Base-by-base conservation (phyloP, 1,140 invertebrate genomes). In the Idris sp. region DNA sequence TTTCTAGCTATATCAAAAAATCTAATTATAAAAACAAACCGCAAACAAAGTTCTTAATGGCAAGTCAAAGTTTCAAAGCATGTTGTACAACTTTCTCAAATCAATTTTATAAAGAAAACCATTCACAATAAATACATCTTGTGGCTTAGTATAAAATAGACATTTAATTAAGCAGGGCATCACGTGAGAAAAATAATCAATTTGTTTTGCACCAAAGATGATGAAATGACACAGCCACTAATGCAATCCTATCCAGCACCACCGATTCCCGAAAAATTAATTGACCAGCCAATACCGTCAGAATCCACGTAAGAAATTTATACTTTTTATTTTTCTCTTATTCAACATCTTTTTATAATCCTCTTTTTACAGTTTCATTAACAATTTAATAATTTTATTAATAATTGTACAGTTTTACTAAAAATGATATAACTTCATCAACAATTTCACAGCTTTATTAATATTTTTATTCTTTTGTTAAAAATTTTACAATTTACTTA, bases 271-370 rank as follows among this genome's bases (percentile, higher is more conserved):
- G 92, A 93, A 80, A 89, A 90, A 79, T 89, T 93, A 16, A 90
- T 93, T 30, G 92, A 92, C 7, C 91, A 93, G 71, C 90, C 91
- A 43, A 88, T 92, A 26, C 92, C 92, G 4, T 92, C 93, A 0
- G 92, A 93, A 88, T 91, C 92, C 69, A 93, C 92, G 92, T 93
- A 90, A 92, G 91, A 89, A 75, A n/a, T n/a, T n/a, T n/a, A n/a
- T n/a, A n/a, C n/a, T n/a, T n/a, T n/a, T n/a, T n/a, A n/a, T n/a
- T n/a, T n/a, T n/a, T n/a, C n/a, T n/a, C n/a, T n/a, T n/a, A n/a
- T n/a, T n/a, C n/a, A n/a, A n/a, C n/a, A n/a, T n/a, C n/a, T n/a
- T n/a, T n/a, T n/a, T n/a, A n/a, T n/a, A n/a, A n/a, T n/a, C n/a
- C n/a, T n/a, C n/a, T n/a, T n/a, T n/a, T n/a, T n/a, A n/a, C n/a